These are phyloP conservation scores for Hirtodrosophila trivittata DNA, from an alignment of 2,888 invertebrate genomes.

Conservation along the genomic window DNA sequence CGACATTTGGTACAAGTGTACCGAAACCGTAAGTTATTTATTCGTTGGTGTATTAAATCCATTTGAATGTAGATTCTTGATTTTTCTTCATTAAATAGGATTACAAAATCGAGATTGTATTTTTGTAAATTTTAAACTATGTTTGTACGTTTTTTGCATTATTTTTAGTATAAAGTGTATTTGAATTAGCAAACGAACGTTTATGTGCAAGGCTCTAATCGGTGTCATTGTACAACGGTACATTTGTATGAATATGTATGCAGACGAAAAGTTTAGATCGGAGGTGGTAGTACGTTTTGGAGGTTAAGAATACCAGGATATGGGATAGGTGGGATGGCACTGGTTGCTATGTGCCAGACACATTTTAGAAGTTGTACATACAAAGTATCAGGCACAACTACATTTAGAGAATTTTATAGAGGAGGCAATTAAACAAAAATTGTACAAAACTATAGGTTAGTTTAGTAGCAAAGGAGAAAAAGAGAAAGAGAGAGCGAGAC, in stretches of 20 bases:
- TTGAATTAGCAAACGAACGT: no score
- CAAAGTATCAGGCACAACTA: constrained; percentile 38
- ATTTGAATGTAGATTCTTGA: no score
- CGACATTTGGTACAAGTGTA: no score
- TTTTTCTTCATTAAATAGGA: no score
- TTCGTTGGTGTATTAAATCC: no score
- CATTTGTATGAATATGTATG: neutral
- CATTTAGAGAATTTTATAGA: constrained; percentile 49
- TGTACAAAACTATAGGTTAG: constrained; percentile 47
- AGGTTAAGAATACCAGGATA: constrained; percentile 7
- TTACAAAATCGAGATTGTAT: no score
- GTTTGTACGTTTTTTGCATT: no score
- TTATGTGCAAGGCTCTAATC: no score
- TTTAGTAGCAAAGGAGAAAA: constrained; percentile 50
- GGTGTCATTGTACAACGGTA: no score
- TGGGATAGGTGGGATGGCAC: constrained; percentile 18
- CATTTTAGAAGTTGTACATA: constrained; percentile 37
- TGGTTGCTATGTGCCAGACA: constrained; percentile 14
- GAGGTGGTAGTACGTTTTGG: neutral
- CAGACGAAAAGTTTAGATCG: neutral
- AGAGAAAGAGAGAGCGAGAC: constrained; percentile 43
- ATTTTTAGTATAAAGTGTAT: no score
- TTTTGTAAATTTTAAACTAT: no score
- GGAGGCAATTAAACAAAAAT: constrained; percentile 47
- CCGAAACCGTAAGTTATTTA: no score